A percentile compares a stretch with the other conserved stretches of the same genome.
Evolutionary conservation across 2,797 vertebrate species (phyloP).

Genomic region (Rhabdophis nuchalis): DNA sequence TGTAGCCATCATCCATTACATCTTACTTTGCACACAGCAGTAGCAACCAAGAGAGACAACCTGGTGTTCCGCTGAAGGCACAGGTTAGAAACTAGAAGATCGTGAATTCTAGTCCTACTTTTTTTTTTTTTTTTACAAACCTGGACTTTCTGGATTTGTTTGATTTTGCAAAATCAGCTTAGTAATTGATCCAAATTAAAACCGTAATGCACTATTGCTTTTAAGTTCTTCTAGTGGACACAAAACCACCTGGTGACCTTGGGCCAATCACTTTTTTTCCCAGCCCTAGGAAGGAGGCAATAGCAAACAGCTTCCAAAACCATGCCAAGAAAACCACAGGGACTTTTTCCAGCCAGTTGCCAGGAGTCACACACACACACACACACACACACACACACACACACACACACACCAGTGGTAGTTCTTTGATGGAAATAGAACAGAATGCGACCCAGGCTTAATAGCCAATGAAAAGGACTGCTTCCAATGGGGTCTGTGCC

Average conservation of each 20-base stretch:
- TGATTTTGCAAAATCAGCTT: too few relatives aligned
- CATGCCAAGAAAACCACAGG: too few relatives aligned
- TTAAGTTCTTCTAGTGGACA: too few relatives aligned
- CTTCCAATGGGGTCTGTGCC: neutral
- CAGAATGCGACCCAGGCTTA: neutral
- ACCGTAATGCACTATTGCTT: too few relatives aligned
- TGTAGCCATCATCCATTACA: neutral
- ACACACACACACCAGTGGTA: neutral
- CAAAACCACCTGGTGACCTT: neutral
- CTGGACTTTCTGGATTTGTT: too few relatives aligned
- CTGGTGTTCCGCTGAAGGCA: neutral
- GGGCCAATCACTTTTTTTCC: neutral
- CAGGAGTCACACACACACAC: neutral
- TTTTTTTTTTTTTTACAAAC: too few relatives aligned
- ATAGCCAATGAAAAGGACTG: neutral
- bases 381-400: too few relatives aligned
- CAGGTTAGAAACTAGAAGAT: neutral
- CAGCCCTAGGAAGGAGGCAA: neutral
- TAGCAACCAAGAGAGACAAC: neutral
- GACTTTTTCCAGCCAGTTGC: neutral
- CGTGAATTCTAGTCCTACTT: neutral
- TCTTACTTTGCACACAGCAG: neutral
- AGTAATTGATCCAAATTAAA: too few relatives aligned
- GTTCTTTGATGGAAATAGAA: neutral
- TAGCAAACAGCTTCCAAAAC: neutral